Base-by-base conservation (phyloP, 2,888 invertebrate genomes). In the Drosophila helvetica region DNA sequence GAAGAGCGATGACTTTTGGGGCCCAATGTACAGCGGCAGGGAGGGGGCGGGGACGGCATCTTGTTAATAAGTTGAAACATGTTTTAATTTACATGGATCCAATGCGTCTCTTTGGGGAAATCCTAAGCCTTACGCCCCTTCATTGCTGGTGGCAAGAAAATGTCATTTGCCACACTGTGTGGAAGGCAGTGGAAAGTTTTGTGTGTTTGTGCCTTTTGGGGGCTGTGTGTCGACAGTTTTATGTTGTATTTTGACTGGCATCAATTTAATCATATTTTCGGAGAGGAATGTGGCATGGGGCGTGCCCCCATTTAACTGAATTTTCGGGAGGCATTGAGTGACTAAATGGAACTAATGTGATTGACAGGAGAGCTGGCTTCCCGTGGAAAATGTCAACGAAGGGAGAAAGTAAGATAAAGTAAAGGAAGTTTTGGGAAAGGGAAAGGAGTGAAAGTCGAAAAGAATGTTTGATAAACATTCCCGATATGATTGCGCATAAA, bases 41-140 rank as follows among this genome's bases (percentile, higher is more conserved):
- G 25, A 18, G 48, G 46, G 15, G 15, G 15, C 6, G 22, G 25
- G 17, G 61, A 54, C 22, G 67, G 56, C 22, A 46, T 9, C 78
- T 70, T 87, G 83, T 87, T 85, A 85, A 85, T 85, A 85, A 85
- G 75, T 85, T 78, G 74, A 80, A 38, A 74, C 87, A 85, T 87
- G 85, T 76, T 85, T 84, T 85, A 85, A 85, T 85, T 80, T 82
- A 77, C 81, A 85, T 75, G 77, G 63, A 67, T 59, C 72, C 65
- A 38, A n/a, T n/a, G 38, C 38, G 38, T 7, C 1, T 7, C 38
- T 38, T 38, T 38, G 38, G 38, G 38, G n/a, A 12, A 38, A n/a
- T 2, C 38, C 38, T 38, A 38, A 38, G 5, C n/a, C 38, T n/a
- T 38, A 7, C 5, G 38, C 38, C n/a, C 38, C 38, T 6, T 2